phyloP scores from a whole-genome alignment of 2,797 vertebrate species.

The Allobates femoralis region DNA sequence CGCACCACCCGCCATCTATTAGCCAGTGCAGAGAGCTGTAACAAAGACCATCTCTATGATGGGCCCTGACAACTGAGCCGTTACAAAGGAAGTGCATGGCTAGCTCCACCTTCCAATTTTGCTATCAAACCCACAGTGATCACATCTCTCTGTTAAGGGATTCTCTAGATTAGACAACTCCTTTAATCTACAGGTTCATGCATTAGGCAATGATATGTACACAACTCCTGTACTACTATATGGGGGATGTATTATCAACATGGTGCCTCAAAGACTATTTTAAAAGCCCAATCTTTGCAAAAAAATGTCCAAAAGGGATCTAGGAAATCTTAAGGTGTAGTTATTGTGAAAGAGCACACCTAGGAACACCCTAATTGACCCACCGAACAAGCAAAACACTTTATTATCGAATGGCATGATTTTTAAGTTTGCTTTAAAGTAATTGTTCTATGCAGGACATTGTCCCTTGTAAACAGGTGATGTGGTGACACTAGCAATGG shows the following conservation, averaged over 20 bases:
- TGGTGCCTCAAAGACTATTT: neutral
- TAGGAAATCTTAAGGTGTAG: too few species aligned
- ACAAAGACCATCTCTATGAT: neutral
- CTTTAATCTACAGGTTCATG: neutral
- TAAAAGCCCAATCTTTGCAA: neutral
- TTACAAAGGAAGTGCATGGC: neutral
- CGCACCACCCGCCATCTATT: neutral
- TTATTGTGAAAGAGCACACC: too few species aligned
- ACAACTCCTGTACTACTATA: neutral
- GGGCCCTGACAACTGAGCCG: neutral
- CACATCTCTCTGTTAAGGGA: too few species aligned
- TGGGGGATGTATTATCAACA: neutral
- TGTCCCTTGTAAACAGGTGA: too few species aligned
- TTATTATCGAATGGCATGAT: too few species aligned
- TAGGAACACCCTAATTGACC: too few species aligned
- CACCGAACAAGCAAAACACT: too few species aligned
- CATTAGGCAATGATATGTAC: neutral
- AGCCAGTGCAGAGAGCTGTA: neutral
- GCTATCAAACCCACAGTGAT: neutral
- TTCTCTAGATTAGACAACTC: neutral
- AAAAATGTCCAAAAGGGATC: neutral
- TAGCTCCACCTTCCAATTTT: neutral
- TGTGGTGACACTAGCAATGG: too few species aligned
- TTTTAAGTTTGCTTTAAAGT: too few species aligned
- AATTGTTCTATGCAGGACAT: too few species aligned